Conservation (phyloP, 2,113 vertebrate species). For the Leptobrachium ailaonicum region DNA sequence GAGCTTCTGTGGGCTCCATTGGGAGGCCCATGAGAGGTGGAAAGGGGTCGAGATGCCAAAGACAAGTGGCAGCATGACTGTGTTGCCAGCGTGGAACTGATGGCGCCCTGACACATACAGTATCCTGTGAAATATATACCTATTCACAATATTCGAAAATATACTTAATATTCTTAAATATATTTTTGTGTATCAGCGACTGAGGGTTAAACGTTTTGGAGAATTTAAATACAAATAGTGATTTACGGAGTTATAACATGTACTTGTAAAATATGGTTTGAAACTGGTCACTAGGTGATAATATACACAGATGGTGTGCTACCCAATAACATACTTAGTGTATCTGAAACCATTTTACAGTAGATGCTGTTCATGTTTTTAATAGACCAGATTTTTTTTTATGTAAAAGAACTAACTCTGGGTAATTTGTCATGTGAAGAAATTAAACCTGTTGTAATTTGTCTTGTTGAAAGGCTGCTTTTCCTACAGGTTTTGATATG, state of each 20-base stretch:
- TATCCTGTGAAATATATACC: too few relatives aligned
- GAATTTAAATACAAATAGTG: too few relatives aligned
- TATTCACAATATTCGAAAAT: too few relatives aligned
- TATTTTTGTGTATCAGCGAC: too few relatives aligned
- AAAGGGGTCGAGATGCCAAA: too few relatives aligned
- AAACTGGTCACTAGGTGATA: background rate
- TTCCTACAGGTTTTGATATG: slow-evolving; percentile 50
- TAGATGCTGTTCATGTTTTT: slow-evolving; percentile 16
- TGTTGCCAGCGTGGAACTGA: too few relatives aligned
- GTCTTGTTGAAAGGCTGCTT: slow-evolving; percentile 50
- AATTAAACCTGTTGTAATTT: slow-evolving; percentile 52
- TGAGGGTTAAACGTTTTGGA: too few relatives aligned
- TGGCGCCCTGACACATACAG: too few relatives aligned
- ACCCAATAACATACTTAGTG: background rate
- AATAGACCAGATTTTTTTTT: slow-evolving; percentile 46
- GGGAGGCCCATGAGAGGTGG: too few relatives aligned
- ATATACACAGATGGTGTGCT: background rate
- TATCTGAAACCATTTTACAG: background rate
- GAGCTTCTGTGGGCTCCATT: too few relatives aligned
- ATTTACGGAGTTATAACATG: background rate
- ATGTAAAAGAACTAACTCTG: slow-evolving; percentile 46
- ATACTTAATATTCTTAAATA: too few relatives aligned
- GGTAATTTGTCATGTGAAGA: slow-evolving; percentile 50
- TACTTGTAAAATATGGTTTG: background rate
- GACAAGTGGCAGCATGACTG: too few relatives aligned